Percentiles rank a stretch among this genome's conserved stretches.
Conservation (phyloP, 2,888 invertebrate genomes). For the Aphodius granarius region DNA sequence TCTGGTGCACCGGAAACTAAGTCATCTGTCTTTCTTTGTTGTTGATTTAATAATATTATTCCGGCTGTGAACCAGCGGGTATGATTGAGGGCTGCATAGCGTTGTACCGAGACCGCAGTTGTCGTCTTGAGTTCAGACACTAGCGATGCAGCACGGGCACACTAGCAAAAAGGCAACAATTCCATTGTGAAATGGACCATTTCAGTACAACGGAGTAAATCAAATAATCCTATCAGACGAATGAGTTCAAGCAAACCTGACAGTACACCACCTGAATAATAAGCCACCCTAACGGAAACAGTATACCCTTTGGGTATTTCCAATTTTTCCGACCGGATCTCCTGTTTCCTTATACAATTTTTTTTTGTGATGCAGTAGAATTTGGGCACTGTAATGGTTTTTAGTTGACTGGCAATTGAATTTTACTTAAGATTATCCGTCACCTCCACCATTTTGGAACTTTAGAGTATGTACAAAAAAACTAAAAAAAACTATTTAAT, state of each 20-base stretch:
- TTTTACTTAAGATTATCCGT: no score
- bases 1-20: neutral
- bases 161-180: constrained; percentile 23
- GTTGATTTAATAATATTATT: constrained; percentile 37
- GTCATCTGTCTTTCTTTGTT: neutral
- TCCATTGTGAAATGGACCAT: constrained; percentile 37
- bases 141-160: neutral
- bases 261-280: constrained; percentile 45
- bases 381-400: no score
- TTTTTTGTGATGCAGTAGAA: no score
- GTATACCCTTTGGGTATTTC: constrained; percentile 45
- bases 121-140: neutral
- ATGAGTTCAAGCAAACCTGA: constrained; percentile 36
- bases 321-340: constrained; percentile 44
- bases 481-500: no score
- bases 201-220: constrained; percentile 38
- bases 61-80: constrained; percentile 41
- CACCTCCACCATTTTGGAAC: neutral
- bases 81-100: constrained; percentile 31
- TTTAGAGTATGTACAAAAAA: no score
- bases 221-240: constrained; percentile 45
- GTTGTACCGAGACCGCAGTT: neutral
- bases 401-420: no score
- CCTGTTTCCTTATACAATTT: constrained; percentile 29
- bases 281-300: constrained; percentile 42